Evolutionary conservation across 37 sponge, comb jelly and placozoan species (phyloP).

Genomic region (Chondrilla cf. caribensis): DNA sequence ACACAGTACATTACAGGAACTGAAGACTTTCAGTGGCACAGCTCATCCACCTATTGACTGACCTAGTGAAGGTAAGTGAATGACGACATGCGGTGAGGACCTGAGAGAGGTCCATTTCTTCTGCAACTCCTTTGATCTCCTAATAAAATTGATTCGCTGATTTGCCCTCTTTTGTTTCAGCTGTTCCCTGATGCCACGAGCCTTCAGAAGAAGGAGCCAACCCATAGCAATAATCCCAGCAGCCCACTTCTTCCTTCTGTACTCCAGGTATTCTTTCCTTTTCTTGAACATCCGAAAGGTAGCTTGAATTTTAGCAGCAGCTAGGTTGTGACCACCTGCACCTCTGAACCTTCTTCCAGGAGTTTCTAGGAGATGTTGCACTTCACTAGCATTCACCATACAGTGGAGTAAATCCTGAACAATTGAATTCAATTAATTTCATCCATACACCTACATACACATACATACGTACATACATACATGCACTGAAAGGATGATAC

Average conservation of each 20-base stretch:
- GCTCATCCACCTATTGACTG: neutral
- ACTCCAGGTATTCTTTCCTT: conserved; percentile 50
- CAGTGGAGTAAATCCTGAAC: conserved; percentile 28
- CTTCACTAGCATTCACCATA: conserved; percentile 37
- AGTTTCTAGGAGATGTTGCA: conserved; percentile 5
- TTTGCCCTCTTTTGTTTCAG: conserved; percentile 50
- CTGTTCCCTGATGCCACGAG: conserved; percentile 25
- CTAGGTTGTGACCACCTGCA: conserved; percentile 45
- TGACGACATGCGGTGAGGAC: conserved; percentile 44
- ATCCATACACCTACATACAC: too few relatives aligned
- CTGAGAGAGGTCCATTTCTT: conserved; percentile 50
- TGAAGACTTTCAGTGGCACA: too few relatives aligned
- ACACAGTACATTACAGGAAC: too few relatives aligned
- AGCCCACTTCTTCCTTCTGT: conserved; percentile 73
- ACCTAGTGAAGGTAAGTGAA: conserved; percentile 83
- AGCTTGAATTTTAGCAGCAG: conserved; percentile 74
- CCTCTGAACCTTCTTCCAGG: conserved; percentile 79
- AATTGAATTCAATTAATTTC: too few relatives aligned
- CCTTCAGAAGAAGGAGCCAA: conserved; percentile 75
- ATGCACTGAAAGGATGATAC: too few relatives aligned
- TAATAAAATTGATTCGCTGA: conserved; percentile 14
- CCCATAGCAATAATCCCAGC: conserved; percentile 72
- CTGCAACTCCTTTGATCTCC: neutral
- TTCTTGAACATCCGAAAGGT: conserved; percentile 76
- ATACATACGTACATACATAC: neutral